Evolutionary conservation across 2,797 vertebrate species (phyloP).

Genomic region (Hydrocynus forskahlii): DNA sequence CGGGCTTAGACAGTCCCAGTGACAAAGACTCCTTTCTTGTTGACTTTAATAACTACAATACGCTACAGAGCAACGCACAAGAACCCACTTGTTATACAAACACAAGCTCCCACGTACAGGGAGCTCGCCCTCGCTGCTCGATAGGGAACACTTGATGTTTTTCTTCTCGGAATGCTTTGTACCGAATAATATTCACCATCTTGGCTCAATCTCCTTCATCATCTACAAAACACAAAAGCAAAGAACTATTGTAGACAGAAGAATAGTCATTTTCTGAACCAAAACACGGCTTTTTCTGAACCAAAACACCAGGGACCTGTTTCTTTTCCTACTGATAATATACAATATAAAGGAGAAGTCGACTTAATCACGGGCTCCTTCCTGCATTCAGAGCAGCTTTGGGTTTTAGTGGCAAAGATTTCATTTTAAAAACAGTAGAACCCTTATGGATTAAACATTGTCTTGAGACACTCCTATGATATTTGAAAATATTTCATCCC

Average conservation of each 20-base stretch:
- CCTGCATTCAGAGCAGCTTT: too few species aligned
- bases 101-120: conserved; percentile 21
- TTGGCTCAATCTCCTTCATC: neutral
- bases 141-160: conserved; percentile 3
- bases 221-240: neutral
- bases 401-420: too few species aligned
- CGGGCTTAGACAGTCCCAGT: conserved; percentile 73
- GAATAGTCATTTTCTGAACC: too few species aligned
- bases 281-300: neutral
- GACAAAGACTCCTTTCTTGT: conserved; percentile 88
- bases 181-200: neutral
- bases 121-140: neutral
- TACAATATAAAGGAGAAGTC: neutral
- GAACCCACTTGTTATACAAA: conserved; percentile 69
- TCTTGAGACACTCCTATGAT: too few species aligned
- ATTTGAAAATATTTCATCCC: too few species aligned
- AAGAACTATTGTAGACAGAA: too few species aligned
- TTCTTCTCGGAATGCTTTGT: neutral
- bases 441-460: too few species aligned
- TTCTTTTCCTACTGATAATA: neutral
- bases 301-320: neutral
- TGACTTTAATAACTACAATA: conserved; percentile 75
- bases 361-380: too few species aligned
- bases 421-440: too few species aligned
- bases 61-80: conserved; percentile 67